Conservation (phyloP, 1,140 invertebrate species). For the Triops longicaudatus region DNA sequence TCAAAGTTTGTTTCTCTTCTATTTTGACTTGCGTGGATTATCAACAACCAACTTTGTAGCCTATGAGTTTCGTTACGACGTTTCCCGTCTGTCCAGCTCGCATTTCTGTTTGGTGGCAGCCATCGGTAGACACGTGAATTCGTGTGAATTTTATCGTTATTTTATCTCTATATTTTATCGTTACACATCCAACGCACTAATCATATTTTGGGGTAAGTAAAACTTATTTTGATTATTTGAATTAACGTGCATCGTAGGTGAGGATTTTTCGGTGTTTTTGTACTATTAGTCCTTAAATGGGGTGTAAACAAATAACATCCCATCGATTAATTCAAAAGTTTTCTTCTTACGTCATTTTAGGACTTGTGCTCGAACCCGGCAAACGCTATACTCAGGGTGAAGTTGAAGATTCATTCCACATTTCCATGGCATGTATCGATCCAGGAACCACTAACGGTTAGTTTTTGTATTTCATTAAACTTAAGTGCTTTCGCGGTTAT, state of each 20-base stretch:
- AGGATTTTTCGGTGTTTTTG: background rate
- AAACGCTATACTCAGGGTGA: constrained; percentile 70
- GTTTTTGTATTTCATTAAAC: constrained; percentile 23
- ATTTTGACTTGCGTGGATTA: background rate
- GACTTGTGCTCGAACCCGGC: constrained; percentile 69
- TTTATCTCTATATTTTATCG: background rate
- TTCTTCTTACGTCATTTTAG: constrained; percentile 41
- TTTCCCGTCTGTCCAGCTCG: background rate
- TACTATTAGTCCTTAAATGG: background rate
- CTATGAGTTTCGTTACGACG: background rate
- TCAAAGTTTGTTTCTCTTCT: background rate
- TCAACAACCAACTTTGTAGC: background rate
- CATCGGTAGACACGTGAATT: background rate
- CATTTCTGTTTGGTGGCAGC: background rate
- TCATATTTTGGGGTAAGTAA: background rate
- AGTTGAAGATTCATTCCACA: constrained; percentile 71
- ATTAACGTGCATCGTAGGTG: background rate
- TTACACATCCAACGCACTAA: background rate
- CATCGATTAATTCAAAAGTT: background rate
- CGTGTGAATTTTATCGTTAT: background rate
- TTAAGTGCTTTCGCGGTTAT: background rate
- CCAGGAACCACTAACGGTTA: constrained; percentile 37
- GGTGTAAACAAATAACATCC: background rate
- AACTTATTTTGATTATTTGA: background rate
- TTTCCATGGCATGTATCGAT: constrained; percentile 78